Evolutionary conservation across 2,113 vertebrate species (phyloP), one percentile per base, ranked within the genome.

Genomic region (Oreochromis niloticus): DNA sequence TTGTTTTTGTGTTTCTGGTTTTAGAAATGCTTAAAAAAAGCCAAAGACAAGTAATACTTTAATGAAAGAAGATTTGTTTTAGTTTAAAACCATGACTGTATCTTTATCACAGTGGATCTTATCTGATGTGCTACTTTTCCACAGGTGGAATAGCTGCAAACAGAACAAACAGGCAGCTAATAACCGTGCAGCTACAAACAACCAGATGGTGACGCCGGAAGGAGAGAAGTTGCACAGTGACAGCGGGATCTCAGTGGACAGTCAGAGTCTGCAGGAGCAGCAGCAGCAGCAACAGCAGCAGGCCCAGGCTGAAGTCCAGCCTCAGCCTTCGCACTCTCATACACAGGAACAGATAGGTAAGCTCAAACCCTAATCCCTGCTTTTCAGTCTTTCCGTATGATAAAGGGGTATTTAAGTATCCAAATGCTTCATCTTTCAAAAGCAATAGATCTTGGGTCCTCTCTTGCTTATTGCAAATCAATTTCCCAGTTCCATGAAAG

Each of bases 221-320:
- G 99, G 98, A 4, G 99, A 99, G 93, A 99, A 99, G 89, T 97
- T 99, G 41, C 99, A 99, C 96, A 99, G 98, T 0, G 99, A 99
- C 96, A 99, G 99, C 0, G 99, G 98, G 88, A 99, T 99, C 96
- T 99, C 98, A 0, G 98, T 99, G 94, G 98, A 99, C 96, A 99
- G 97, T 91, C 98, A 99, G 96, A 99, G 98, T 94, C 97, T 98
- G 81, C 98, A 98, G 13, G 98, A 99, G 92, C 98, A 99, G 94
- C 98, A 97, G 3, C 98, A 97, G 1, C 98, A 98, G 22, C 98
- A 97, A 1, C 98, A 98, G 88, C 97, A 98, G 3, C 97, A 97
- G 84, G 94, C 82, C 10, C 95, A 96, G 91, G 97, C 98, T 57
- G 96, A 97, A 34, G 92, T 95, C 73, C 95, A 96, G 90, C 81